Conservation (phyloP, 2,888 invertebrate genomes). For the Molorchus minor region DNA sequence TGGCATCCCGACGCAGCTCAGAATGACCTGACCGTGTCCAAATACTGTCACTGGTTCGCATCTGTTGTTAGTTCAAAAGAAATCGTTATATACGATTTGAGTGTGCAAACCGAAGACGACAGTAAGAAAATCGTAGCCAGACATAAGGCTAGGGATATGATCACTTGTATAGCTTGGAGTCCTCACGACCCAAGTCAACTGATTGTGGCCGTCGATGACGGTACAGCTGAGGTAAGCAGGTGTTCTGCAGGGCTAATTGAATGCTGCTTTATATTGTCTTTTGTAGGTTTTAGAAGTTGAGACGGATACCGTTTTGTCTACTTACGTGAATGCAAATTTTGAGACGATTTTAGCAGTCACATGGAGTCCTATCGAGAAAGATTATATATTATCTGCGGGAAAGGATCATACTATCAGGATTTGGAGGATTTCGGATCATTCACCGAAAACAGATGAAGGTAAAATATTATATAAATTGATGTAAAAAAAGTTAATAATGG, state of each 20-base stretch:
- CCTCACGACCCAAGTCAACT: constrained; percentile 60
- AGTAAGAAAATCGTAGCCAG: constrained; percentile 33
- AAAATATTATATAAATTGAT: not conserved
- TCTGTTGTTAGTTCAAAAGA: constrained; percentile 65
- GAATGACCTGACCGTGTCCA: constrained; percentile 61
- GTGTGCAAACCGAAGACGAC: constrained; percentile 22
- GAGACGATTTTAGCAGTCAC: constrained; percentile 67
- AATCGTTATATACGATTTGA: constrained; percentile 66
- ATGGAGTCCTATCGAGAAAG: constrained; percentile 73
- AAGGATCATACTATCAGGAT: constrained; percentile 72
- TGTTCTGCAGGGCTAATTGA: constrained; percentile 9
- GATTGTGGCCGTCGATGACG: constrained; percentile 75
- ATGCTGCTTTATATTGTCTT: constrained; percentile 21
- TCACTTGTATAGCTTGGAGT: constrained; percentile 52
- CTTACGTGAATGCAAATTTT: constrained; percentile 68
- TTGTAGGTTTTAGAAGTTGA: constrained; percentile 72
- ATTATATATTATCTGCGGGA: constrained; percentile 72
- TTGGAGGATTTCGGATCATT: constrained; percentile 69
- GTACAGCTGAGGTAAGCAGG: constrained; percentile 71
- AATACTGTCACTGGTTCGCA: constrained; percentile 72
- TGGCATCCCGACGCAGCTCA: constrained; percentile 80
- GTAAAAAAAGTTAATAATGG: not conserved
- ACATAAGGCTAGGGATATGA: constrained; percentile 34
- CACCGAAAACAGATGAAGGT: constrained; percentile 55
- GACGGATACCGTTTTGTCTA: constrained; percentile 65